A percentile compares a stretch with the other conserved stretches of the same genome.
These are phyloP conservation scores for Siniperca chuatsi DNA, from an alignment of 2,113 vertebrate species.

Conservation along the genomic window DNA sequence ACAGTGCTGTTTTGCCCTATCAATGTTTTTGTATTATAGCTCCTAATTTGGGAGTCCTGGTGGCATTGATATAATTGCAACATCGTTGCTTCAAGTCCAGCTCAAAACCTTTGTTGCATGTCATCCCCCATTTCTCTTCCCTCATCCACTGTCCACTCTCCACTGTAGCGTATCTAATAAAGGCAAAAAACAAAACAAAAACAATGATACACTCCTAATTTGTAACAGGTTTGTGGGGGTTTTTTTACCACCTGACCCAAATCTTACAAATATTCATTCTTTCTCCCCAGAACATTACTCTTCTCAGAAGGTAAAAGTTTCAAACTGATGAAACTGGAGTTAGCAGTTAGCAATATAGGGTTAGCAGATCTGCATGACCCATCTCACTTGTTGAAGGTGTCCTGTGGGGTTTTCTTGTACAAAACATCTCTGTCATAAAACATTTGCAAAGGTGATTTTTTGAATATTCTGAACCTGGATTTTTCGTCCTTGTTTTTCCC, in stretches of 20 bases:
- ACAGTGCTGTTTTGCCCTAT: not conserved
- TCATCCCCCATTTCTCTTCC: not conserved
- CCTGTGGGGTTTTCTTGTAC: not conserved
- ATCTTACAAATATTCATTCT: not conserved
- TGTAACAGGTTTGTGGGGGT: not conserved
- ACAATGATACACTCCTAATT: not conserved
- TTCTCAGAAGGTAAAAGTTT: not conserved
- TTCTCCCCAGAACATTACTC: too few species aligned
- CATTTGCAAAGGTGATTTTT: not conserved
- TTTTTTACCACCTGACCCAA: not conserved
- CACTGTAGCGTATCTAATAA: not conserved
- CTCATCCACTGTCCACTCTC: not conserved
- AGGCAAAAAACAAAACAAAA: not conserved
- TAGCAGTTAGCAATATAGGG: not conserved
- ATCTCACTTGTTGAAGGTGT: not conserved
- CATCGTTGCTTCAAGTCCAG: not conserved
- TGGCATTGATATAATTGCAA: not conserved
- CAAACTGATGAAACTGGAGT: not conserved
- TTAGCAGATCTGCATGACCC: not conserved
- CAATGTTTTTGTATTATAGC: not conserved
- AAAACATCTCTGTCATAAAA: not conserved
- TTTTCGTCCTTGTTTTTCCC: not conserved
- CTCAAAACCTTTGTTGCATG: not conserved
- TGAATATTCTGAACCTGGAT: not conserved
- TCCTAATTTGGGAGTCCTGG: not conserved